Evolutionary conservation across 2,888 invertebrate species (phyloP), one percentile per base, ranked within the genome.

Genomic region (Tenthredo scrophulariae): DNA sequence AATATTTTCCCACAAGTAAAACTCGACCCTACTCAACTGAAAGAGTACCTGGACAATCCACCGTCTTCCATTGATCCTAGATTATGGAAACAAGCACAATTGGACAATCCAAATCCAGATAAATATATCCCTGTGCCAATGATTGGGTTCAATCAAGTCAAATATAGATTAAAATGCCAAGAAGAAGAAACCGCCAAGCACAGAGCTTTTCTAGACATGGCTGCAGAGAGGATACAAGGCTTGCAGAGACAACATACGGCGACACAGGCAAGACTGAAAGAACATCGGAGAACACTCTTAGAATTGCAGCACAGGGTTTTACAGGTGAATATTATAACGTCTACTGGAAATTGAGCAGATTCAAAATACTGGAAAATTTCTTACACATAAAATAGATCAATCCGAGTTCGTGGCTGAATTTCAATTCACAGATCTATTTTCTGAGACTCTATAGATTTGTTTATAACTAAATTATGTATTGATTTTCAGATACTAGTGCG

Each of bases 11-110:
- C 98, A 18, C 95, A 97, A 92, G 96, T 97, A 0, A 95, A 96
- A 70, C 96, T 98, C 72, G 96, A 97, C 88, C 96, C 96, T 84
- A 96, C 97, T 86, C 96, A 97, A 91, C 91, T 98, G 22, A 97
- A 97, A 88, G 97, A 98, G 89, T 99, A 99, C 93, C 94, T 99
- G 86, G 97, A 97, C 89, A 97, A 96, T 89, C 97, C 99, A n/a
- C 99, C 99, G 0, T 85, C 93, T 96, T 97, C 98, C n/a, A 97
- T 99, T 91, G 98, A 99, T 93, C 96, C 97, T 77, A 95, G 98
- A 86, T 94, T 99, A 89, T 99, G 99, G 99, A 97, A 97, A 90
- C 99, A 99, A 93, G 99, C 99, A 0, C 98, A 98, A 91, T 94
- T 97, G 43, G 99, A 99, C 91, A 99, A 99, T 94, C 99, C 99